Percentiles rank a stretch among this genome's conserved stretches.
Conservation (phyloP, 2,888 invertebrate genomes). For the Parapristionchus giblindavisi region DNA sequence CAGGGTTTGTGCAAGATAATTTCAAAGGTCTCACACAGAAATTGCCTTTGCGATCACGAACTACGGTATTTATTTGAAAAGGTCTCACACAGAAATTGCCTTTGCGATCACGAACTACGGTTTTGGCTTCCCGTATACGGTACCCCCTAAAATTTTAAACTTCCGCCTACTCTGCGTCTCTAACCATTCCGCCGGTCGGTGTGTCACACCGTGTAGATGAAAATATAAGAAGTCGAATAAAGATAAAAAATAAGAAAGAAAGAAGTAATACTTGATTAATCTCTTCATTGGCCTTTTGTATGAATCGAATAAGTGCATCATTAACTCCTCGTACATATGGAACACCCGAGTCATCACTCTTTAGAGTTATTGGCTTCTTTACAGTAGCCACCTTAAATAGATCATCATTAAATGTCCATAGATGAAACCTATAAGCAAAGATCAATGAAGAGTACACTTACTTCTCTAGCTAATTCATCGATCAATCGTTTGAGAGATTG, state of each 20-base stretch:
- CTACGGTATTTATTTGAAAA: too few species aligned
- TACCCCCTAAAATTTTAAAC: too few species aligned
- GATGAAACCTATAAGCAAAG: neutral
- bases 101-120: too few species aligned
- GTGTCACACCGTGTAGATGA: too few species aligned
- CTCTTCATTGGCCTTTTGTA: neutral
- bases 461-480: conserved; percentile 12
- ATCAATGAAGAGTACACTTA: neutral
- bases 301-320: neutral
- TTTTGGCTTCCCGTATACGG: too few species aligned
- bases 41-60: too few species aligned
- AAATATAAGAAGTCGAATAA: neutral
- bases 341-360: conserved; percentile 21
- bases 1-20: too few species aligned
- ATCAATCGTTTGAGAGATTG: neutral
- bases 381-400: neutral
- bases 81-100: too few species aligned
- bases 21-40: too few species aligned
- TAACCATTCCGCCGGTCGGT: too few species aligned
- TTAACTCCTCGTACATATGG: neutral
- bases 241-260: neutral
- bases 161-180: too few species aligned
- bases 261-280: neutral
- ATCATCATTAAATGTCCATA: neutral
- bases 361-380: neutral